Evolutionary conservation across 2,888 invertebrate species (phyloP), one percentile per base, ranked within the genome.

Genomic region (Tridacna gigas): DNA sequence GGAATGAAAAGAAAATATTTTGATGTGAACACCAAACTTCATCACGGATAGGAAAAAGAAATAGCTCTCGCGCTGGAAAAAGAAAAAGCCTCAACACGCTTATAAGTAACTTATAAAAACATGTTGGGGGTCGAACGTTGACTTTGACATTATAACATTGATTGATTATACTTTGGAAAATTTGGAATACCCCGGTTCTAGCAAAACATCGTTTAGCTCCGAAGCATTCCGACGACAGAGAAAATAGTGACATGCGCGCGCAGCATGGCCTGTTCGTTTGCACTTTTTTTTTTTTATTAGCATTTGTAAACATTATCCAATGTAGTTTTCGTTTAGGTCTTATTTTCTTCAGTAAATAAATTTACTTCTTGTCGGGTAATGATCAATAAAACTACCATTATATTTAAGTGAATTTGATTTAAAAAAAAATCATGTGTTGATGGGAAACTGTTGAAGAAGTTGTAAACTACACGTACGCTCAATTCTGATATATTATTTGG

Each of bases 1-100:
- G 87, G 87, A 85, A 88, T 88, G 87, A 82, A 88, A 85, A 84
- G 84, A 83, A 83, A 88, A 88, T 85, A 88, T 84, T 83, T 88
- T 83, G 87, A 88, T 88, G 85, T 76, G 81, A 88, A 81, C 83
- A 83, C 83, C 87, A 88, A 88, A 83, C 74, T 71, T 65, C 76
- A 37, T 71, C 71, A 73, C 74, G 71, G 51, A 48, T 51, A 51
- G 25, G 51, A 22, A 71, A 48, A 69, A 69, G 9, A 18, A 37
- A 7, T 13, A 22, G 26, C n/a, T 22, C 26, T 13, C 63, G 4
- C 4, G 63, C 13, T n/a, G 48, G 26, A 48, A 18, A 22, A 12
- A 22, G 51, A 71, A 71, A 48, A 51, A n/a, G 51, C 20, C 25
- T 71, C 18, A 51, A n/a, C 71, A 26, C n/a, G 63, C 63, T 63